These are phyloP conservation scores for Lapara coniferarum DNA, from an alignment of 2,888 invertebrate species.

Conservation along the genomic window DNA sequence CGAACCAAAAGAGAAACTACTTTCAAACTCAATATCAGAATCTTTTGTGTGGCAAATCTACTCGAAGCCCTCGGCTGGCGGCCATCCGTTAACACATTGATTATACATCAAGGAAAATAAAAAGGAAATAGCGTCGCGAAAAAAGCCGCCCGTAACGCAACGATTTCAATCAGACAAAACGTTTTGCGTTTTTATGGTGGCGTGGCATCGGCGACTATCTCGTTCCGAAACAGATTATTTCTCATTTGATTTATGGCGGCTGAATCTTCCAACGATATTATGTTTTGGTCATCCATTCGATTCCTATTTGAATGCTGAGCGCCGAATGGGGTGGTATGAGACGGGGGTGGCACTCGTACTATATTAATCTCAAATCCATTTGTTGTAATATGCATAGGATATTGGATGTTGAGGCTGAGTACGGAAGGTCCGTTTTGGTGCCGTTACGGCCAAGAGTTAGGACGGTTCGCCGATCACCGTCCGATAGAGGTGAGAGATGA, in stretches of 20 bases:
- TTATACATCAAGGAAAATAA: constrained; percentile 82
- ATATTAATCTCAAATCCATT: constrained; percentile 84
- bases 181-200: constrained; percentile 83
- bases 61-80: constrained; percentile 70
- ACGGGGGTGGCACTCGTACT: constrained; percentile 81
- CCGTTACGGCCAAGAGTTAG: constrained; percentile 70
- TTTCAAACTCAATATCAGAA: constrained; percentile 81
- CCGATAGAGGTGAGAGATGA: constrained; percentile 84
- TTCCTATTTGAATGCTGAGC: constrained; percentile 84
- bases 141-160: constrained; percentile 71
- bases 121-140: constrained; percentile 76
- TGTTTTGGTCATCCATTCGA: constrained; percentile 85
- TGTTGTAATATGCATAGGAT: constrained; percentile 78
- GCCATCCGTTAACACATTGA: constrained; percentile 83
- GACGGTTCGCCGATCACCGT: constrained; percentile 78
- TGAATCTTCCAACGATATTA: constrained; percentile 83
- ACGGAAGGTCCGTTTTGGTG: constrained; percentile 69
- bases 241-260: constrained; percentile 84
- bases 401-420: constrained; percentile 57
- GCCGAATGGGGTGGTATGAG: constrained; percentile 81
- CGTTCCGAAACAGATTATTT: constrained; percentile 84
- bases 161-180: constrained; percentile 83
- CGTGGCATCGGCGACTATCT: constrained; percentile 78
- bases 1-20: constrained; percentile 78
- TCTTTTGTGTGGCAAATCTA: constrained; percentile 82